phyloP scores from a whole-genome alignment of 2,888 invertebrate genomes.

The Brachyopa scutellaris region DNA sequence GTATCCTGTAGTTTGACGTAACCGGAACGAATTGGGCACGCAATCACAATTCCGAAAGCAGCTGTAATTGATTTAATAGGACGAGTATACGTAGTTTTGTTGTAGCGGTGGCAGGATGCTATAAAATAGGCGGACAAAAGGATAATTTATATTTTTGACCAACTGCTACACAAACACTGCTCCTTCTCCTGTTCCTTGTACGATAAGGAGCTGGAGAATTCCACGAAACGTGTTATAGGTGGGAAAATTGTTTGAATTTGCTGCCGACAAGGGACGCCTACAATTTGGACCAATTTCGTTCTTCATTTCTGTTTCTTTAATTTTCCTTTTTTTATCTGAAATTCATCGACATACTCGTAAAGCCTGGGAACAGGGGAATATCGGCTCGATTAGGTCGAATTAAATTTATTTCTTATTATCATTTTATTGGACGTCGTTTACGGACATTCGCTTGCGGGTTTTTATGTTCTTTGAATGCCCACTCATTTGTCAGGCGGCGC shows the following conservation, averaged over 20 bases:
- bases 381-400: slow-evolving; percentile 54
- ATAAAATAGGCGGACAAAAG: slow-evolving; percentile 63
- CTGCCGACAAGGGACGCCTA: slow-evolving; percentile 61
- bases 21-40: slow-evolving; percentile 61
- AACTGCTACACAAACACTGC: slow-evolving; percentile 50
- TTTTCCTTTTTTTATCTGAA: slow-evolving; percentile 21
- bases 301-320: slow-evolving; percentile 5
- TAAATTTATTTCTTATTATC: slow-evolving; percentile 68
- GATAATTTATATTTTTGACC: slow-evolving; percentile 64
- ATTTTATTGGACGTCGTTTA: slow-evolving; percentile 65
- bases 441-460: slow-evolving; percentile 7
- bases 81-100: too few species aligned
- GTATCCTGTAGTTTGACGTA: slow-evolving; percentile 37
- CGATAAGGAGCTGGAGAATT: slow-evolving; percentile 8
- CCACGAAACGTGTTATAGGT: slow-evolving; percentile 46
- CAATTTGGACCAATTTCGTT: slow-evolving; percentile 12
- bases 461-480: slow-evolving; percentile 40
- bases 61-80: slow-evolving; percentile 67
- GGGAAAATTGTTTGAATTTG: slow-evolving; percentile 43
- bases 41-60: slow-evolving; percentile 39
- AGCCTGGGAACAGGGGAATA: slow-evolving; percentile 17
- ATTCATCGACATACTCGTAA: not conserved
- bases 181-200: slow-evolving; percentile 10
- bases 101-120: slow-evolving; percentile 29
- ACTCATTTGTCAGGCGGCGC: slow-evolving; percentile 59